These are phyloP conservation scores for Premnoplex brunnescens DNA, from an alignment of 2,797 vertebrate species.

Conservation along the genomic window DNA sequence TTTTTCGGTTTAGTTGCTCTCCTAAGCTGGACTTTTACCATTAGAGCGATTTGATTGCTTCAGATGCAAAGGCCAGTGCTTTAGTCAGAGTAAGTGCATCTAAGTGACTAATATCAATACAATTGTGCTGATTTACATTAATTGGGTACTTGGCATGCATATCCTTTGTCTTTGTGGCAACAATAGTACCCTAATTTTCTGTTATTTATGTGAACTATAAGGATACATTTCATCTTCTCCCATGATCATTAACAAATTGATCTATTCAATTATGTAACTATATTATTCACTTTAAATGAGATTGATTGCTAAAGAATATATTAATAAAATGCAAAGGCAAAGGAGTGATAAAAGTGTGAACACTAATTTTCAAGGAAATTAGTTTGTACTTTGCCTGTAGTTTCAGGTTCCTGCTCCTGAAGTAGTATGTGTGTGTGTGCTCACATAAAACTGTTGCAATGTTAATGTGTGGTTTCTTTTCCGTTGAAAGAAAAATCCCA, in stretches of 20 bases:
- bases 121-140: not conserved
- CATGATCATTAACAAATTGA: not conserved
- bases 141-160: not conserved
- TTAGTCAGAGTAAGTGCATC: not conserved
- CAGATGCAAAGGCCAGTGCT: not conserved
- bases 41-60: not conserved
- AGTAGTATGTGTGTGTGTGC: not conserved
- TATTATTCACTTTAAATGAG: not conserved
- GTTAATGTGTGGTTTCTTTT: not conserved
- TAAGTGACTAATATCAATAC: not conserved
- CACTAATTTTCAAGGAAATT: not conserved
- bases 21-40: not conserved
- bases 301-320: not conserved
- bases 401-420: not conserved
- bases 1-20: not conserved
- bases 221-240: not conserved
- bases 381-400: not conserved
- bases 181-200: not conserved
- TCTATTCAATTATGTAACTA: not conserved
- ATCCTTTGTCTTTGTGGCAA: not conserved
- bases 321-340: not conserved
- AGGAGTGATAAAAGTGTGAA: not conserved
- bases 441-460: not conserved
- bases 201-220: not conserved
- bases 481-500: not conserved